Conservation (phyloP, 2,888 invertebrate species). For the Synanthedon myopaeformis region DNA sequence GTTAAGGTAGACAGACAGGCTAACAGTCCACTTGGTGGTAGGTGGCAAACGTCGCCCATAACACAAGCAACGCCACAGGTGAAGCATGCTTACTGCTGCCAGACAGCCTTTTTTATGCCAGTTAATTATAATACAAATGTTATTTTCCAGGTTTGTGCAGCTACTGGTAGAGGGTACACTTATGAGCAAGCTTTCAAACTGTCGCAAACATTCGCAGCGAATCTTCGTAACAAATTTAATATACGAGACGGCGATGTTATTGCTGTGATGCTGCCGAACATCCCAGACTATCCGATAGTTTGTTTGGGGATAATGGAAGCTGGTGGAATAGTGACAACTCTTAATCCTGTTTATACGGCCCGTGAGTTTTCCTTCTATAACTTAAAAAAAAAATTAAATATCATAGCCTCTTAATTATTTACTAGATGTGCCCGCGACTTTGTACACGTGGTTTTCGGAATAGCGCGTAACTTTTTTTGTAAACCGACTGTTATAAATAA, state of each 20-base stretch:
- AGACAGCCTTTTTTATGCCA: neutral
- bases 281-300: slow-evolving; percentile 79
- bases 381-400: too few species aligned
- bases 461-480: too few species aligned
- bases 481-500: too few species aligned
- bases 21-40: too few species aligned
- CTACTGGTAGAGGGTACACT: slow-evolving; percentile 79
- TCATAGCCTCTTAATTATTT: too few species aligned
- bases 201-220: slow-evolving; percentile 75
- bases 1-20: too few species aligned
- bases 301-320: slow-evolving; percentile 77
- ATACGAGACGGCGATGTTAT: slow-evolving; percentile 75
- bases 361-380: slow-evolving; percentile 38
- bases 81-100: too few species aligned
- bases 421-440: too few species aligned
- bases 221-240: slow-evolving; percentile 75
- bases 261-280: slow-evolving; percentile 79
- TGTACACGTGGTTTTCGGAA: too few species aligned
- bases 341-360: slow-evolving; percentile 81
- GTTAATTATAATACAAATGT: neutral
- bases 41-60: too few species aligned
- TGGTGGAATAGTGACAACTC: slow-evolving; percentile 76
- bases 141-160: slow-evolving; percentile 75
- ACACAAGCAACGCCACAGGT: too few species aligned
- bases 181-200: slow-evolving; percentile 75